phyloP scores from a whole-genome alignment of 2,113 vertebrate species.

The Prionailurus bengalensis region DNA sequence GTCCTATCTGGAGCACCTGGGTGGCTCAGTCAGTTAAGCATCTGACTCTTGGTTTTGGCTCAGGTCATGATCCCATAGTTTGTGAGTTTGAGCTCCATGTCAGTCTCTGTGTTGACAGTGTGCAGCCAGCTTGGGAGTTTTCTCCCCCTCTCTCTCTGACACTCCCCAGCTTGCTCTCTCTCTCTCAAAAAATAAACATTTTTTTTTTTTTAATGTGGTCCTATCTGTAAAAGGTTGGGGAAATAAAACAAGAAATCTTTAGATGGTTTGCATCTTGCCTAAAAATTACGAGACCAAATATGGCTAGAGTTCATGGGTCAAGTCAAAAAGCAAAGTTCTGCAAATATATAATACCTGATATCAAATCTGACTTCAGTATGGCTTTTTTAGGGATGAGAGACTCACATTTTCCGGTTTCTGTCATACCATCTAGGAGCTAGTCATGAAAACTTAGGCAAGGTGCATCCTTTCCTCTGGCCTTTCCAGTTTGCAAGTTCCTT shows the following conservation, averaged over 20 bases:
- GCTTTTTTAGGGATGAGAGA: background rate
- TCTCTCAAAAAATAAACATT: too few relatives aligned
- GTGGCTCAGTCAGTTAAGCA: too few relatives aligned
- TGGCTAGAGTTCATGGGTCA: background rate
- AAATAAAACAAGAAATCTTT: conserved; percentile 50
- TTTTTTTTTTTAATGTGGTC: background rate
- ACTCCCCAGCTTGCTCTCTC: too few relatives aligned
- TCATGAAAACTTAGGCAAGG: background rate
- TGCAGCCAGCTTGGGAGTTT: too few relatives aligned
- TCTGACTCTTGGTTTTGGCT: too few relatives aligned
- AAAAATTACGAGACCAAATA: conserved; percentile 25
- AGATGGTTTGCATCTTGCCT: background rate
- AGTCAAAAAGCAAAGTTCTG: background rate
- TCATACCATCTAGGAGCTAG: background rate
- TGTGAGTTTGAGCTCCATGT: too few relatives aligned
- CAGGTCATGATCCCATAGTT: too few relatives aligned
- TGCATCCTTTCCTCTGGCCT: background rate
- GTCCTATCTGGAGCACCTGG: background rate
- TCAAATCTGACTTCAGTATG: background rate
- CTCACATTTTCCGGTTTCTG: background rate
- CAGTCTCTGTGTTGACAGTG: too few relatives aligned
- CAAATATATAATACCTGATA: background rate
- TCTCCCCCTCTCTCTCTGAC: too few relatives aligned
- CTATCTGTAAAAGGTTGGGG: background rate
- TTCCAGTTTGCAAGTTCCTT: background rate